Conservation (phyloP, 2,113 vertebrate genomes). For the Hemibagrus wyckioides region DNA sequence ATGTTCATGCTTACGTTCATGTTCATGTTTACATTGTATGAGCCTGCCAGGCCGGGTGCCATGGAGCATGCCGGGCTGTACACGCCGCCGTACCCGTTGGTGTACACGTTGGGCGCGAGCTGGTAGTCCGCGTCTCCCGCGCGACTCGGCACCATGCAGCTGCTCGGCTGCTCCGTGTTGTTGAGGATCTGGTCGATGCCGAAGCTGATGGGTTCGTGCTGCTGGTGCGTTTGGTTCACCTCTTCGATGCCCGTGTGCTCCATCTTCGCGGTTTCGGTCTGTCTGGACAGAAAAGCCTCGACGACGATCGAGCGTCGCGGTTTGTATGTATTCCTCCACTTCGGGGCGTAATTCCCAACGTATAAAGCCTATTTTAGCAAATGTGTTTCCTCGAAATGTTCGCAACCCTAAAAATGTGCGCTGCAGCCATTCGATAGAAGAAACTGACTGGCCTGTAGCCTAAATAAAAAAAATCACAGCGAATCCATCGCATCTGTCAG, state of each 20-base stretch:
- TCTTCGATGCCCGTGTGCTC: slow-evolving; percentile 83
- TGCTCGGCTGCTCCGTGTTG: slow-evolving; percentile 79
- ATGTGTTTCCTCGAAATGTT: slow-evolving; percentile 38
- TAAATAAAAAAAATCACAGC: slow-evolving; percentile 37
- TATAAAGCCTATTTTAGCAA: slow-evolving; percentile 1
- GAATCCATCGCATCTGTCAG: slow-evolving; percentile 51
- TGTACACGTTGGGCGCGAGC: slow-evolving; percentile 74
- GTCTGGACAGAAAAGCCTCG: slow-evolving; percentile 6
- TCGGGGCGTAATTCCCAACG: slow-evolving; percentile 43
- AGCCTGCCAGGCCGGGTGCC: slow-evolving; percentile 74
- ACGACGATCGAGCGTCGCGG: slow-evolving; percentile 45
- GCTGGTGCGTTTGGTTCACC: slow-evolving; percentile 79
- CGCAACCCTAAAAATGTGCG: slow-evolving; percentile 31
- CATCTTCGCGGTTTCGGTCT: slow-evolving; percentile 66
- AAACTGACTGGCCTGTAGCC: slow-evolving; percentile 12
- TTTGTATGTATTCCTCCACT: slow-evolving; percentile 61
- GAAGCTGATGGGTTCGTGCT: slow-evolving; percentile 88
- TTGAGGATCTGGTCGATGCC: slow-evolving; percentile 93
- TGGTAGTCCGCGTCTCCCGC: slow-evolving; percentile 76
- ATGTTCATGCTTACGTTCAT: slow-evolving; percentile 85
- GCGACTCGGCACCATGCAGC: slow-evolving; percentile 78
- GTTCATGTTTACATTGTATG: slow-evolving; percentile 85
- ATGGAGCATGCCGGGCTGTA: slow-evolving; percentile 84
- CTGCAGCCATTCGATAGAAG: slow-evolving; percentile 47
- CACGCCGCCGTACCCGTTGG: slow-evolving; percentile 78